Evolutionary conservation across 2,888 invertebrate species (phyloP).

Genomic region (Tortrix viridana): DNA sequence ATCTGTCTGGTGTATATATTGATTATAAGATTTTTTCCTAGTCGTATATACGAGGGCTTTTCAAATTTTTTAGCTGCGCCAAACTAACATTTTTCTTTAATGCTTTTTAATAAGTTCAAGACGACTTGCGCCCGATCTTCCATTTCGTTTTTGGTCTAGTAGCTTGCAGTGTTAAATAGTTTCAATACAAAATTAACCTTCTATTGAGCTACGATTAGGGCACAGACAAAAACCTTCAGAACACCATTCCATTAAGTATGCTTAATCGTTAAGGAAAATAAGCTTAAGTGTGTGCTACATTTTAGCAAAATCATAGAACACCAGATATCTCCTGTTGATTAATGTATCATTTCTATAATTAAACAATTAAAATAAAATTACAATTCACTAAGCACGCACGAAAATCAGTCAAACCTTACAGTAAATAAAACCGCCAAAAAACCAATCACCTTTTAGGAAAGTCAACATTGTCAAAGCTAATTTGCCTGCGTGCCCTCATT

Average conservation of each 20-base stretch:
- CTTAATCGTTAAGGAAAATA: not conserved
- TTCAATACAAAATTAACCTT: too few relatives aligned
- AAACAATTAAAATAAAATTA: constrained; percentile 36
- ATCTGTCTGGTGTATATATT: not conserved
- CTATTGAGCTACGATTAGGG: too few relatives aligned
- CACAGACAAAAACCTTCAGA: too few relatives aligned
- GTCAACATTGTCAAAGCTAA: constrained; percentile 84
- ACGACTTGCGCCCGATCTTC: too few relatives aligned
- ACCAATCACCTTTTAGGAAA: constrained; percentile 74
- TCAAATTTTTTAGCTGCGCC: too few relatives aligned
- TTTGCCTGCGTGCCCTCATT: constrained; percentile 84
- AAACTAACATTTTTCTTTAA: too few relatives aligned
- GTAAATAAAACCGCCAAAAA: constrained; percentile 31
- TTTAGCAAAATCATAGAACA: constrained; percentile 9
- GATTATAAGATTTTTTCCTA: not conserved
- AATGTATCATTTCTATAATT: constrained; percentile 20
- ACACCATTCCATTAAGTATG: not conserved
- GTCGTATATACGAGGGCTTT: not conserved
- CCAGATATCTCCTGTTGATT: constrained; percentile 16
- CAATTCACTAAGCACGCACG: constrained; percentile 34
- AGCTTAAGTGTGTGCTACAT: constrained; percentile 13
- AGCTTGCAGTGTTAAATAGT: too few relatives aligned
- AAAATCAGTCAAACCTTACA: constrained; percentile 37
- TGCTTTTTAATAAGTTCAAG: too few relatives aligned
- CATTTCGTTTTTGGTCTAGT: too few relatives aligned